Percentiles rank a stretch among this genome's conserved stretches.
phyloP scores from a whole-genome alignment of 2,797 vertebrate genomes.

The Lacerta viridis region DNA sequence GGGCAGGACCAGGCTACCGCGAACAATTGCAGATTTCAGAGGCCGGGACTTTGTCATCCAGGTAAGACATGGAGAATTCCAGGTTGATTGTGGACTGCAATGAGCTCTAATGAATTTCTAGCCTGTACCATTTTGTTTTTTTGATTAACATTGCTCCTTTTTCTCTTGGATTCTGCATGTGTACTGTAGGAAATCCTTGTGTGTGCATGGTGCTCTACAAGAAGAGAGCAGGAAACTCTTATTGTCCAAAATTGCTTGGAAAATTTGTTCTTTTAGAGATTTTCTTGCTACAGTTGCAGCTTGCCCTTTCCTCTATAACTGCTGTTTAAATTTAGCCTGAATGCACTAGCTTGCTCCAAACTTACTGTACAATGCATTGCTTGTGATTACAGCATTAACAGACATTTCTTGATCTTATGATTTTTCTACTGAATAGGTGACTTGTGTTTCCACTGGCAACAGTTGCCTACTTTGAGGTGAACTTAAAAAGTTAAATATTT shows the following conservation, averaged over 20 bases:
- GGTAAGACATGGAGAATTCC: slow-evolving; percentile 77
- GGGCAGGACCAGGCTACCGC: slow-evolving; percentile 95
- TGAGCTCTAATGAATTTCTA: background rate
- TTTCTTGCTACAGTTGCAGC: background rate
- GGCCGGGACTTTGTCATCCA: slow-evolving; percentile 99
- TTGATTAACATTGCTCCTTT: background rate
- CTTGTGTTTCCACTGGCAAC: slow-evolving; percentile 4
- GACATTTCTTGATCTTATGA: background rate
- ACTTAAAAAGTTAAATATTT: slow-evolving; percentile 30
- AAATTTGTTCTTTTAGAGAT: background rate
- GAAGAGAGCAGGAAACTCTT: background rate
- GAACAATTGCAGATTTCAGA: slow-evolving; percentile 97
- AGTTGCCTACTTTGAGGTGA: slow-evolving; percentile 1
- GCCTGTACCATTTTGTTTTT: background rate
- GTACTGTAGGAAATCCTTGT: background rate
- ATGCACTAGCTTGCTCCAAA: background rate
- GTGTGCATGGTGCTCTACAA: background rate
- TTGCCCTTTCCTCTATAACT: background rate
- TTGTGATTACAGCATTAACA: slow-evolving; percentile 10
- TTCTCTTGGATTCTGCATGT: background rate
- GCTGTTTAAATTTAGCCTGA: background rate
- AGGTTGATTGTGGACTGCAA: background rate
- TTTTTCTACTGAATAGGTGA: slow-evolving; percentile 14
- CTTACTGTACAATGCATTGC: background rate
- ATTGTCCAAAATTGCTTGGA: too few species aligned